These are phyloP conservation scores for Mythimna vitellina DNA, from an alignment of 2,888 invertebrate genomes.

Conservation along the genomic window DNA sequence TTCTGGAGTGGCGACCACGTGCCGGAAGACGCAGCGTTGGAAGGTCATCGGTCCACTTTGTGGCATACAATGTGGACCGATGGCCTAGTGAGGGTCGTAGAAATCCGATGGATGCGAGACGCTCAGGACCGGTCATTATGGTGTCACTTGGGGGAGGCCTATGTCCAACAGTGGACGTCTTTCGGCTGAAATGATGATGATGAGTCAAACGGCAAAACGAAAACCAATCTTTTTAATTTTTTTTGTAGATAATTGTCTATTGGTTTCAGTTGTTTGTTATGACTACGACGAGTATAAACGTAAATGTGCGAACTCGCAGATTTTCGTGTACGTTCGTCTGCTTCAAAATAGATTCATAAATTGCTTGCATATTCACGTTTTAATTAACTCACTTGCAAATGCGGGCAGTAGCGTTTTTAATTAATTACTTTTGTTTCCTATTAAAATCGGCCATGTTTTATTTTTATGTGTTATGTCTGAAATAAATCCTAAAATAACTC, in stretches of 20 bases:
- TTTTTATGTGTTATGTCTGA: not conserved
- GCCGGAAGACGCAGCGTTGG: no score
- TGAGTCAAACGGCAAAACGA: not conserved
- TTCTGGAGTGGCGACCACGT: no score
- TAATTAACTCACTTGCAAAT: conserved; percentile 24
- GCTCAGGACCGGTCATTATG: no score
- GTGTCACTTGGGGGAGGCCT: no score
- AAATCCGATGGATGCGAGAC: no score
- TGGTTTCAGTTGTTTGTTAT: conserved; percentile 29
- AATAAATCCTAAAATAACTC: conserved; percentile 14
- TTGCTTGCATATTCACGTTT: conserved; percentile 15
- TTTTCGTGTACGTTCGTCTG: conserved; percentile 21
- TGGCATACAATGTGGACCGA: no score
- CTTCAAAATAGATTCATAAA: conserved; percentile 34
- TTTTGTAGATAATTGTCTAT: conserved; percentile 7
- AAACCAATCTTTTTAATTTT: conserved; percentile 6
- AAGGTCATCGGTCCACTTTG: no score
- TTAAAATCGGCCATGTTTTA: conserved; percentile 8
- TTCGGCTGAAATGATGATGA: no score
- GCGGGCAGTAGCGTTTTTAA: conserved; percentile 20
- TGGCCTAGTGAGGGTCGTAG: no score
- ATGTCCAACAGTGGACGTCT: no score
- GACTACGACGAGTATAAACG: conserved; percentile 14
- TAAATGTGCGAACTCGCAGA: conserved; percentile 8
- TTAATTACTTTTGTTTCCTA: conserved; percentile 8